Evolutionary conservation across 1,140 invertebrate species (phyloP).

Genomic region (Goniozus legneri): DNA sequence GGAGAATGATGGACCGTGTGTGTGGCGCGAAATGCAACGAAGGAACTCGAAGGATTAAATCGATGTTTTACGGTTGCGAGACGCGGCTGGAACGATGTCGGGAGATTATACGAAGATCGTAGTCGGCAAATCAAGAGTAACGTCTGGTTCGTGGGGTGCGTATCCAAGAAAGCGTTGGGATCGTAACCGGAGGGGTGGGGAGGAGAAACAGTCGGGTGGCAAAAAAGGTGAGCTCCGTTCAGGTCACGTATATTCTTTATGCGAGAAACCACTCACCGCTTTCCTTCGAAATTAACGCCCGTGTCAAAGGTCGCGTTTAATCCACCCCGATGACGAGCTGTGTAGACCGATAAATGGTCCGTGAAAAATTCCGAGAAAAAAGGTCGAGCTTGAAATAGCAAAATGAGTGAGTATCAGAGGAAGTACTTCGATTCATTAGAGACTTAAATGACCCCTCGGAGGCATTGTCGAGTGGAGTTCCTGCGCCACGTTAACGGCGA

Average conservation of each 20-base stretch:
- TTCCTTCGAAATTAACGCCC: constrained; percentile 19
- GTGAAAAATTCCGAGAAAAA: no score
- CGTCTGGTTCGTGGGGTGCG: constrained; percentile 22
- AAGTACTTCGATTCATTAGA: no score
- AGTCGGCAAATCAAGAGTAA: constrained; percentile 24
- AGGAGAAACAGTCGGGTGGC: constrained; percentile 2
- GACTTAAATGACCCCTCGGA: no score
- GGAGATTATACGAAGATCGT: neutral
- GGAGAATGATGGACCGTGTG: no score
- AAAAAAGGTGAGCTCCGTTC: constrained; percentile 2
- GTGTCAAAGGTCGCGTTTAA: constrained; percentile 9
- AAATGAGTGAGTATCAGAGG: no score
- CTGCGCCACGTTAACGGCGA: no score
- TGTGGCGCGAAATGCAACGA: no score
- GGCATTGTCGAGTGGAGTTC: no score
- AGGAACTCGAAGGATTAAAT: constrained; percentile 16
- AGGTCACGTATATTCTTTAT: constrained; percentile 31
- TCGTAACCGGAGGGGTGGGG: neutral
- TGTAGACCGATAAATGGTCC: no score
- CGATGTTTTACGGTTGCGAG: constrained; percentile 19
- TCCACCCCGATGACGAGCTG: no score
- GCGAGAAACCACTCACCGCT: constrained; percentile 22
- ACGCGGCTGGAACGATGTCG: constrained; percentile 10
- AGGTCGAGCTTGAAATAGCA: no score
- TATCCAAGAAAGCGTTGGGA: constrained; percentile 6